phyloP scores from a whole-genome alignment of 2,113 vertebrate species.

The Ictidomys tridecemlineatus region DNA sequence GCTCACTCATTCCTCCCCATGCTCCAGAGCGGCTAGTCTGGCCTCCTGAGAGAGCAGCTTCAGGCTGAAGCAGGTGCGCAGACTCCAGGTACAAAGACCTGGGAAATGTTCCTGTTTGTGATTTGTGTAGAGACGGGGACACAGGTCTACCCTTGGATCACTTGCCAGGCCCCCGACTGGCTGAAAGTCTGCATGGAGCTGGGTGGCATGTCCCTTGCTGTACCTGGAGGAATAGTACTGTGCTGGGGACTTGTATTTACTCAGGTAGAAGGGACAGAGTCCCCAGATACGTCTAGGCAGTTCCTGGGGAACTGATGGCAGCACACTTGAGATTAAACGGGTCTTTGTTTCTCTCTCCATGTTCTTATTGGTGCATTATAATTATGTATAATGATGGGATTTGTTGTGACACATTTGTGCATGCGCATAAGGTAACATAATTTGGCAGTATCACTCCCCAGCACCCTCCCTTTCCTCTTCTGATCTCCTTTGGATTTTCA shows the following conservation, averaged over 20 bases:
- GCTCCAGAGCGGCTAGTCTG: neutral
- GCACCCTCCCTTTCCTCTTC: no score
- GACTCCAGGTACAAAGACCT: neutral
- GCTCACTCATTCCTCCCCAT: no score
- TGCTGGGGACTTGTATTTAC: no score
- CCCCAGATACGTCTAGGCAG: neutral
- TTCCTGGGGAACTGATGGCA: neutral
- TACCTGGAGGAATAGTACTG: neutral
- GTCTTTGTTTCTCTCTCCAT: no score
- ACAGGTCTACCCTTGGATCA: neutral
- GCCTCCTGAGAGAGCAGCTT: no score
- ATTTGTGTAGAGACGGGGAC: neutral
- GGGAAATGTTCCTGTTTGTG: neutral
- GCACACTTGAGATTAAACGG: neutral
- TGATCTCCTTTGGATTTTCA: no score
- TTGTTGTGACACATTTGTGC: no score
- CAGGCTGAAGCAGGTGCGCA: neutral
- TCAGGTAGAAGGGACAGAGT: neutral
- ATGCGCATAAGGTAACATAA: no score
- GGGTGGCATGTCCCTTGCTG: no score
- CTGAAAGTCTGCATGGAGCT: neutral
- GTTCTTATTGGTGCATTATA: no score
- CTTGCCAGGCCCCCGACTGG: neutral
- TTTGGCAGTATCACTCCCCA: no score
- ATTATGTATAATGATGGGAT: no score